Evolutionary conservation across 1,140 invertebrate genomes (phyloP).

Genomic region (Penaeus japonicus): DNA sequence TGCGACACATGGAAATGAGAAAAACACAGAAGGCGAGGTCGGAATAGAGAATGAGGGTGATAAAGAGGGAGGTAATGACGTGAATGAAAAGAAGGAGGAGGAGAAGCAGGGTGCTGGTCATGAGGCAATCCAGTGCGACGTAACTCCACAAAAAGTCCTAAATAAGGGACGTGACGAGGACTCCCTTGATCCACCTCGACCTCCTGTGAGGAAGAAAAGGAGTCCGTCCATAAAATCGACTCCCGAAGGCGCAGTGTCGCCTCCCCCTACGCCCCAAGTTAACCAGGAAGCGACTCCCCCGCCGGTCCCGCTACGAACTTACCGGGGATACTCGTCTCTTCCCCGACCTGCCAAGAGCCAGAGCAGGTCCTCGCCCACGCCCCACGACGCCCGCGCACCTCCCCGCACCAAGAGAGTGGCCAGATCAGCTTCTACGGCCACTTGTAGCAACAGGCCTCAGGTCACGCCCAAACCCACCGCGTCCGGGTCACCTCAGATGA

Average conservation of each 20-base stretch:
- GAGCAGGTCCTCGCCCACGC: background rate
- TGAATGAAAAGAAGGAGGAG: too few relatives aligned
- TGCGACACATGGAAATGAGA: too few relatives aligned
- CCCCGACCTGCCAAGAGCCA: slow-evolving; percentile 11
- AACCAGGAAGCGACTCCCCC: background rate
- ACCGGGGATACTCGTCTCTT: slow-evolving; percentile 21
- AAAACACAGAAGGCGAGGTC: too few relatives aligned
- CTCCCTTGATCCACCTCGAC: background rate
- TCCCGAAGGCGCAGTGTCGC: background rate
- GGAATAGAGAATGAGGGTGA: too few relatives aligned
- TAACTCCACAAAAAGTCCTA: too few relatives aligned
- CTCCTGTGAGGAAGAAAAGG: background rate
- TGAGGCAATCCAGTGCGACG: too few relatives aligned
- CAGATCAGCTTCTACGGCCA: slow-evolving; percentile 16
- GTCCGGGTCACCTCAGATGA: too few relatives aligned
- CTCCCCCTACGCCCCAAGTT: background rate
- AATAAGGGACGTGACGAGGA: too few relatives aligned
- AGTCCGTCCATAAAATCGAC: background rate
- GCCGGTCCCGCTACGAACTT: background rate
- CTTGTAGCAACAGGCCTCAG: background rate
- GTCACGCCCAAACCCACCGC: background rate
- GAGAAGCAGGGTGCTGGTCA: too few relatives aligned
- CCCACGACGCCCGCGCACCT: background rate
- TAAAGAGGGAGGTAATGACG: too few relatives aligned
- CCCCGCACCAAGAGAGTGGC: background rate